Conservation (phyloP, 1,140 invertebrate genomes). For the Cydia strobilella region DNA sequence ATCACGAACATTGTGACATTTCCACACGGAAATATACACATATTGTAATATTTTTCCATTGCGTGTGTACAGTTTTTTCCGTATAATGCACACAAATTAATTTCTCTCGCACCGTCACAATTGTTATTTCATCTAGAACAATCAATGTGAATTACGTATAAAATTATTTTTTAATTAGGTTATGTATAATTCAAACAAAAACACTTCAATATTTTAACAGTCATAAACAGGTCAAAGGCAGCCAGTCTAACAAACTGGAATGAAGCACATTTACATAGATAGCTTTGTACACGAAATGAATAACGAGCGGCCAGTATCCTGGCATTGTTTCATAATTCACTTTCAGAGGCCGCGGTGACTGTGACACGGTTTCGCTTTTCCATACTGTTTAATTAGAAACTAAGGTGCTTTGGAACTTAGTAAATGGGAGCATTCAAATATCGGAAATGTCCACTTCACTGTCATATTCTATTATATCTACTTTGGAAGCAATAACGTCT, state of each 20-base stretch:
- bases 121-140: background rate
- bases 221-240: conserved; percentile 30
- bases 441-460: too few relatives aligned
- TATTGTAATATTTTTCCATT: too few relatives aligned
- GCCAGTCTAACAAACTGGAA: conserved; percentile 23
- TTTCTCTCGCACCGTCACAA: background rate
- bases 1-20: too few relatives aligned
- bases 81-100: background rate
- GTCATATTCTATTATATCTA: too few relatives aligned
- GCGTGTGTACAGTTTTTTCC: too few relatives aligned
- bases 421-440: too few relatives aligned
- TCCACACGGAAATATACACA: too few relatives aligned
- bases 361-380: conserved; percentile 16
- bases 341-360: background rate
- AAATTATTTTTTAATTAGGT: background rate
- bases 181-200: background rate
- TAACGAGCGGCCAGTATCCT: background rate
- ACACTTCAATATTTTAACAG: background rate
- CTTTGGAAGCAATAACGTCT: too few relatives aligned
- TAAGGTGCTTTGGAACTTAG: too few relatives aligned
- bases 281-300: conserved; percentile 30
- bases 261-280: conserved; percentile 33
- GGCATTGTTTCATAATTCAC: conserved; percentile 12
- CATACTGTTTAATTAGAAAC: background rate
- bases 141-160: background rate